Evolutionary conservation across 2,888 invertebrate genomes (phyloP), one percentile per base, ranked within the genome.

Genomic region (Sialis fuliginosa): DNA sequence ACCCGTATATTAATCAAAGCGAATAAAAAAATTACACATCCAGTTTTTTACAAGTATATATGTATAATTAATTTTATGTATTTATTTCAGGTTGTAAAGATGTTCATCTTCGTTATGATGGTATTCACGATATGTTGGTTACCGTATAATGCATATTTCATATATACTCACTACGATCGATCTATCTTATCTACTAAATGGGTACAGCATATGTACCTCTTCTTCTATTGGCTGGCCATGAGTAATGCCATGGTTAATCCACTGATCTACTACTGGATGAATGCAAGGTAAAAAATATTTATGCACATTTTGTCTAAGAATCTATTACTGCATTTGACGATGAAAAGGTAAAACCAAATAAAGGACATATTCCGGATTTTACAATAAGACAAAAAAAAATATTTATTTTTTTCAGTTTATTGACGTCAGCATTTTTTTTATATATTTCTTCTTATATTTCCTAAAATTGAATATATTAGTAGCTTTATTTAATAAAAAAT

Each of bases 181-280:
- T 72, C 74, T 3, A 67, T 81, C 42, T 60, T 76, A 42, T 74
- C 75, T 56, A 74, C 71, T 60, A 76, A 76, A 56, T 84, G 85
- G 59, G 80, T 85, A 0, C 88, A 87, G 57, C 88, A 89, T 56
- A 73, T 90, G 52, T 91, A 87, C 63, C 69, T 91, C 45, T 79
- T 80, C 30, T 88, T 90, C 67, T 88, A 88, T 59, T 88, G 86
- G 84, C 70, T 91, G 48, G 91, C 91, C 3, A 91, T 91, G 91
- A 85, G 88, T 8, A 89, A 90, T 59, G 83, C 89, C 1, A 89
- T 89, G 86, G 88, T 90, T 48, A 91, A 91, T 66, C 90, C 90
- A 0, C 76, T 91, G 48, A 87, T 91, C 44, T 91, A 91, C 62
- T 90, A 89, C 60, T 88, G 88, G 83, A 90, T 91, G 90, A 91